phyloP scores from a whole-genome alignment of 2,113 vertebrate genomes.

The Hyla sarda region DNA sequence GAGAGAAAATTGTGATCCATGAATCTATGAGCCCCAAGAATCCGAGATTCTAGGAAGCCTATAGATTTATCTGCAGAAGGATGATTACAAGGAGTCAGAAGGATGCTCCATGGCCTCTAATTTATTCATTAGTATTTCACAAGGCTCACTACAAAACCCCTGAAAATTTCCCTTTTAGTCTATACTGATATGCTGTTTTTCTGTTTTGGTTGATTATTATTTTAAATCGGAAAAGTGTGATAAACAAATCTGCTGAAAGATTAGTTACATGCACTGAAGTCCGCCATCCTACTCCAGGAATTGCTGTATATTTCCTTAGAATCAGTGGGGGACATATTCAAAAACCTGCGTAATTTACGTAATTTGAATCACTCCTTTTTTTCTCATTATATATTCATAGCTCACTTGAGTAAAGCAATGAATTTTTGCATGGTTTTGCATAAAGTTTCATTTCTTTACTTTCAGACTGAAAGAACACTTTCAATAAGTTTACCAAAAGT shows the following conservation, averaged over 20 bases:
- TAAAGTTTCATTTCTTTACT: no score
- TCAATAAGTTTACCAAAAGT: no score
- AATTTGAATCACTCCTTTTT: background rate
- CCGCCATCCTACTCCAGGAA: background rate
- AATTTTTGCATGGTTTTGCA: no score
- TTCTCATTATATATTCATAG: no score
- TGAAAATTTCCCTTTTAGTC: background rate
- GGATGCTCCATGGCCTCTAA: background rate
- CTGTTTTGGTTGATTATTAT: no score
- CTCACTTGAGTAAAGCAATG: no score
- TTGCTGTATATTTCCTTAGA: background rate
- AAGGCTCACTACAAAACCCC: background rate
- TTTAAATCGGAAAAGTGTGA: background rate
- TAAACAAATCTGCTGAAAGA: background rate
- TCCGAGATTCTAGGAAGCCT: background rate
- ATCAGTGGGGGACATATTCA: no score
- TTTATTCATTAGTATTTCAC: background rate
- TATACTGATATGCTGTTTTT: background rate
- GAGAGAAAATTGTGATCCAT: conserved; percentile 24
- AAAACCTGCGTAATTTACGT: no score
- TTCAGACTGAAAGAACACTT: no score
- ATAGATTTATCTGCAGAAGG: conserved; percentile 16
- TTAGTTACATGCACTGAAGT: background rate
- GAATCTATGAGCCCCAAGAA: conserved; percentile 13
- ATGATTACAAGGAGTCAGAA: conserved; percentile 4